Base-by-base conservation (phyloP, 2,888 invertebrate genomes). In the Tupiocoris notatus region DNA sequence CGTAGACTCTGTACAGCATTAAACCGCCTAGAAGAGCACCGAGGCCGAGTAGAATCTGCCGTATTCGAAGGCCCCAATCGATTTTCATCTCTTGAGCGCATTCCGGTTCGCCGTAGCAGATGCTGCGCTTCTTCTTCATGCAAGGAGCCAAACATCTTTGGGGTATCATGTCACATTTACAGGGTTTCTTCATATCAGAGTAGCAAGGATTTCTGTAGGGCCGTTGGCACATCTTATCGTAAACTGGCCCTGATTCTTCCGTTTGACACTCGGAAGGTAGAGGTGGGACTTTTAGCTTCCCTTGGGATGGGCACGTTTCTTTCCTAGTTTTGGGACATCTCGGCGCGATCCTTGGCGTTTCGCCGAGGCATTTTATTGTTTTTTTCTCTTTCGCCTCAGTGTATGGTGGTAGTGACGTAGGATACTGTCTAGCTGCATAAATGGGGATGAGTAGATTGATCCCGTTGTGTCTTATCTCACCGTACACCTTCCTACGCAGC, bases 151-250 rank as follows among this genome's bases (percentile, higher is more conserved):
- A 58, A 23, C 75, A 75, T n/a, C 76, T 75, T 12, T 67, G 71
- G 9, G 78, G 78, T 6, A 57, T 58, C 22, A 71, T 54, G 57
- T 61, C 56, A n/a, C 62, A 63, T 18, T 23, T 24, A 20, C 78
- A 78, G 16, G 66, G 16, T 18, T 65, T 74, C 2, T 17, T 9
- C 9, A 39, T 25, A 54, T 70, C 24, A 0, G 59, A 56, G 3
- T 23, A 61, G 22, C 76, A 78, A n/a, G 75, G 78, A 18, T 73
- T 76, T 18, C 22, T 62, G 67, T 76, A 78, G 0, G 78, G 78
- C 16, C 78, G 68, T n/a, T 54, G 39, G 56, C 75, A 78, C 3
- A 20, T 21, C 64, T 9, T 23, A 23, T 75, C 75, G 58, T 75
- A 75, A 23, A 75, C 24, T 9, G 75, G 75, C 1, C 61, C 39